Evolutionary conservation across 2,888 invertebrate species (phyloP), one percentile per base, ranked within the genome.

Genomic region (Drosophila merina): DNA sequence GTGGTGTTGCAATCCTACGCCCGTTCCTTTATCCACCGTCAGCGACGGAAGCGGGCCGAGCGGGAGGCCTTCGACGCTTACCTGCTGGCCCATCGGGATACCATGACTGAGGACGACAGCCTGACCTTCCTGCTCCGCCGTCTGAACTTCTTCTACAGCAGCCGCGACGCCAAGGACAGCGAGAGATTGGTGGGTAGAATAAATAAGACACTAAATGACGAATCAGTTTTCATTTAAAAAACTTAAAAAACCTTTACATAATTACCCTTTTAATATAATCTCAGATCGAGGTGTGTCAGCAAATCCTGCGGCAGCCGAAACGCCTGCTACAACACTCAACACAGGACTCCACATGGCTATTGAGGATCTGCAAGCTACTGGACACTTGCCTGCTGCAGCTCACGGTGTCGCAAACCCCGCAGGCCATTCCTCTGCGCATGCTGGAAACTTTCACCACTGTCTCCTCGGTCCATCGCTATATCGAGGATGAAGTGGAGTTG

Each of bases 1-100:
- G 93, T 96, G 74, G 94, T 95, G 87, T 94, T 98, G 64, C 98
- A 98, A 91, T 96, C 97, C 0, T 95, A 94, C 91, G 94, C 95
- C 6, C 93, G 97, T 67, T 96, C 97, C 77, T 97, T 95, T 82
- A 92, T 96, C 26, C 93, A 93, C 38, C 93, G 97, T 30, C 95
- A 95, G 89, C 93, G 93, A 42, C 93, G 94, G 71, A 96, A 95
- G 90, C 93, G 94, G 56, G 89, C 92, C 62, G 94, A 96, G 86
- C 93, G 97, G 54, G 91, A 92, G 50, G 93, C 94, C 52, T 98
- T 96, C 92, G 97, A 97, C 88, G 92, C 92, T 30, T 92, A 93
- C 47, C 50, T 84, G 20, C 66, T 76, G 3, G 91, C 89, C 50
- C 90, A 92, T 59, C 92, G 93, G 47, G 92, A 91, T 67, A 90